Evolutionary conservation across 1,140 invertebrate species (phyloP).

Genomic region (Anastrepha ludens): DNA sequence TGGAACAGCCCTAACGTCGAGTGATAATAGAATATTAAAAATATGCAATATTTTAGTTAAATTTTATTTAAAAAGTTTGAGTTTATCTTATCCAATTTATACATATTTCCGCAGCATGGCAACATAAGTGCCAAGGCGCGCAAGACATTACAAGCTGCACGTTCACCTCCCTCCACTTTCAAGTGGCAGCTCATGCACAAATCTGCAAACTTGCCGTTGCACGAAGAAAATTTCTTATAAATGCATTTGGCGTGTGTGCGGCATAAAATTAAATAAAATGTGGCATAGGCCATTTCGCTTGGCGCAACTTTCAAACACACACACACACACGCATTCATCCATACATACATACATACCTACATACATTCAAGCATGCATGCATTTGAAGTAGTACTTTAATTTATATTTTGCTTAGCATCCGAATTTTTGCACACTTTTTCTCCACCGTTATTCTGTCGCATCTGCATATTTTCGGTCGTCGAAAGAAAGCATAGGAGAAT

Average conservation of each 20-base stretch:
- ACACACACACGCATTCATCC: background rate
- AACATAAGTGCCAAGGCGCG: no score
- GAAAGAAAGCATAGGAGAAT: background rate
- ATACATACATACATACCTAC: background rate
- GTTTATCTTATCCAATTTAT: no score
- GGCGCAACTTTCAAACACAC: conserved; percentile 32
- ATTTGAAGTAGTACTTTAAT: conserved; percentile 33
- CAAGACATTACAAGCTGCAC: no score
- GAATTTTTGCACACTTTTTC: conserved; percentile 7
- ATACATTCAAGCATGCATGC: background rate
- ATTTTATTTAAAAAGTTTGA: no score
- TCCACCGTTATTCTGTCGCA: background rate
- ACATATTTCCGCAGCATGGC: no score
- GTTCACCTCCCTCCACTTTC: no score
- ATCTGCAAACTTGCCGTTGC: no score
- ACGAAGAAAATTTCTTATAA: background rate
- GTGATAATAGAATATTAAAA: background rate
- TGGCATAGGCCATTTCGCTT: conserved; percentile 69
- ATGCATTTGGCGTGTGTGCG: conserved; percentile 53
- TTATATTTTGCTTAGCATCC: background rate
- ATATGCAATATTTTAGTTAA: no score
- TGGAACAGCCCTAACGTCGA: background rate
- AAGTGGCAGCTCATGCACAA: no score
- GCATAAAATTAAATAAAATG: conserved; percentile 65
- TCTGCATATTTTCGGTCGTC: background rate